These are phyloP conservation scores for Pasiphila rectangulata DNA, from an alignment of 2,888 invertebrate species.

Conservation along the genomic window DNA sequence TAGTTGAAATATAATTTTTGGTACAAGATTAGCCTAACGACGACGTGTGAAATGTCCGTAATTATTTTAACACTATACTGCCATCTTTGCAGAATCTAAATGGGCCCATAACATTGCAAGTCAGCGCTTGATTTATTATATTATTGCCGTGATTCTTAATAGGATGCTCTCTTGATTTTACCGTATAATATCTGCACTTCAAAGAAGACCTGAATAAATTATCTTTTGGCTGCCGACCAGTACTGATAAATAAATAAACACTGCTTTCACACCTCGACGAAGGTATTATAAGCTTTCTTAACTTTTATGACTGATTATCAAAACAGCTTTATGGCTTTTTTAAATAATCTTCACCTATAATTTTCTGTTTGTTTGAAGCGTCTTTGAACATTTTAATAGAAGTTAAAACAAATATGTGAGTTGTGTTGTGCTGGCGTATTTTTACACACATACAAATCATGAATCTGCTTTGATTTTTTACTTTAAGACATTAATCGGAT, in stretches of 20 bases:
- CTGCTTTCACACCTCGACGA: slow-evolving; percentile 23
- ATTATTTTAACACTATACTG: background rate
- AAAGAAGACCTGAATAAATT: slow-evolving; percentile 35
- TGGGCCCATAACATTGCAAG: background rate
- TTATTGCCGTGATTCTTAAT: background rate
- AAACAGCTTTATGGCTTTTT: slow-evolving; percentile 19
- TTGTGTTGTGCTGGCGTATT: too few species aligned
- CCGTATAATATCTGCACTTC: slow-evolving; percentile 23
- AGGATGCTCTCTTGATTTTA: slow-evolving; percentile 9
- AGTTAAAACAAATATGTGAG: background rate
- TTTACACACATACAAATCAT: too few species aligned
- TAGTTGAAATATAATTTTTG: too few species aligned
- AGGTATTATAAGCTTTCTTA: slow-evolving; percentile 20
- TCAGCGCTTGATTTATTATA: background rate
- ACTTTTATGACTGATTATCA: slow-evolving; percentile 27
- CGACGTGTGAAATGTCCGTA: too few species aligned
- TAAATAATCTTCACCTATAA: background rate
- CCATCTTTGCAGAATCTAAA: too few species aligned
- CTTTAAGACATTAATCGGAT: too few species aligned
- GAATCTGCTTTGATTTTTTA: too few species aligned
- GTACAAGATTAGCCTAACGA: too few species aligned
- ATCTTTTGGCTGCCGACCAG: slow-evolving; percentile 30
- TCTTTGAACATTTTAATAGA: background rate
- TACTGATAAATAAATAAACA: slow-evolving; percentile 32
- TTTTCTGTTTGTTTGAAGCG: background rate